Evolutionary conservation across 2,888 invertebrate species (phyloP).

Genomic region (Cantharis nigra): DNA sequence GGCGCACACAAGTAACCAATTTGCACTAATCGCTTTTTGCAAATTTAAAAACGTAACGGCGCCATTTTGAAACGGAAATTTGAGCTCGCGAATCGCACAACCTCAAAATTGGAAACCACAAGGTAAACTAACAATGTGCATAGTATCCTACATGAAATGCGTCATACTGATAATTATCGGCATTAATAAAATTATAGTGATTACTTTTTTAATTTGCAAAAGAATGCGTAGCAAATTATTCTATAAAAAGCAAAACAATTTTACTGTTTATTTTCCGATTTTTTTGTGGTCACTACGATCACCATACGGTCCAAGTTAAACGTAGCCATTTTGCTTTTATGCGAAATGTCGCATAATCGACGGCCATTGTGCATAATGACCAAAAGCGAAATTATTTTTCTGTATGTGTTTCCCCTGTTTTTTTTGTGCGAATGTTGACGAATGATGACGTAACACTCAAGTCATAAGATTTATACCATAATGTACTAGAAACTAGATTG

Average conservation of each 20-base stretch:
- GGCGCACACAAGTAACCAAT: neutral
- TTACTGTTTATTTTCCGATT: neutral
- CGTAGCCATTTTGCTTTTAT: neutral
- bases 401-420: neutral
- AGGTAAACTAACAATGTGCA: neutral
- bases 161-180: neutral
- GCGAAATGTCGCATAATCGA: neutral
- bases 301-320: neutral
- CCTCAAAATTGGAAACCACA: neutral
- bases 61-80: neutral
- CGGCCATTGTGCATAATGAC: neutral
- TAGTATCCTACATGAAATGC: neutral
- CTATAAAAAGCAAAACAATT: neutral
- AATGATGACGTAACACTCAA: too few relatives aligned
- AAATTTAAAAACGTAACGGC: neutral
- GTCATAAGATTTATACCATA: too few relatives aligned
- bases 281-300: neutral
- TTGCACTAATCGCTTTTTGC: neutral
- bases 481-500: neutral
- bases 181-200: neutral
- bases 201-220: neutral
- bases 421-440: too few relatives aligned
- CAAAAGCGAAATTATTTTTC: neutral
- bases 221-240: neutral
- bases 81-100: neutral